Percentiles rank a stretch among this genome's conserved stretches.
Evolutionary conservation across 2,888 invertebrate genomes (phyloP).

Genomic region (Tiphia femorata): DNA sequence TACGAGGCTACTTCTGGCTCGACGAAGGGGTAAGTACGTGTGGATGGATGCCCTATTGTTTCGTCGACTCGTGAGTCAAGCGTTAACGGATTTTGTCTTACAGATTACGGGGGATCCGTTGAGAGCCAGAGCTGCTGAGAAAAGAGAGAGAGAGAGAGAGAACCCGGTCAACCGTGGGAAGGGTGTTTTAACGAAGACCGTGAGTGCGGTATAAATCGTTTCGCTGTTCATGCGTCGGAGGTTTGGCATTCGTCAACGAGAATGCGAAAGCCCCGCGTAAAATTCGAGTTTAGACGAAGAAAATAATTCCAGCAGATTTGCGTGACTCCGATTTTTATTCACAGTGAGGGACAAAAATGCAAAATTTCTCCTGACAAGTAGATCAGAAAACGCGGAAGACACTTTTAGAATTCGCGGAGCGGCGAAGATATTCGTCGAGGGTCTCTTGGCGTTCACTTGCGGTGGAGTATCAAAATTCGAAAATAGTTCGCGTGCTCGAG

Average conservation of each 20-base stretch:
- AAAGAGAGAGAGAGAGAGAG: background rate
- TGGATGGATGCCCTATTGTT: slow-evolving; percentile 55
- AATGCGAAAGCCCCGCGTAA: background rate
- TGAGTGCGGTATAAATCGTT: slow-evolving; percentile 30
- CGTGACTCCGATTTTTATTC: too few species aligned
- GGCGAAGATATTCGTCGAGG: background rate
- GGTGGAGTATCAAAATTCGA: background rate
- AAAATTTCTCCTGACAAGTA: too few species aligned
- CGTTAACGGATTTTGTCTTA: slow-evolving; percentile 66
- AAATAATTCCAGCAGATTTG: too few species aligned
- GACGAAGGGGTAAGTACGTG: slow-evolving; percentile 47
- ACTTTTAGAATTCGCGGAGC: background rate
- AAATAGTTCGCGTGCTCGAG: background rate
- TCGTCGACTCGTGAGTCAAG: slow-evolving; percentile 63
- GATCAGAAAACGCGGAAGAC: too few species aligned
- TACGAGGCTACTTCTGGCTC: slow-evolving; percentile 14
- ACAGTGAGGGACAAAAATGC: too few species aligned
- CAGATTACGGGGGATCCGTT: slow-evolving; percentile 60
- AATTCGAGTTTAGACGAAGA: slow-evolving; percentile 1
- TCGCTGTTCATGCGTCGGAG: slow-evolving; percentile 9
- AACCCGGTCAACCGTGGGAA: slow-evolving; percentile 34
- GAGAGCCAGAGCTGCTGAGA: slow-evolving; percentile 19
- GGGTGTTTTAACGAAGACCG: slow-evolving; percentile 41
- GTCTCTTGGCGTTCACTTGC: background rate
- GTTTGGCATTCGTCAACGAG: too few species aligned